phyloP scores from a whole-genome alignment of 2,888 invertebrate genomes.

The Chymomyza caudatula region DNA sequence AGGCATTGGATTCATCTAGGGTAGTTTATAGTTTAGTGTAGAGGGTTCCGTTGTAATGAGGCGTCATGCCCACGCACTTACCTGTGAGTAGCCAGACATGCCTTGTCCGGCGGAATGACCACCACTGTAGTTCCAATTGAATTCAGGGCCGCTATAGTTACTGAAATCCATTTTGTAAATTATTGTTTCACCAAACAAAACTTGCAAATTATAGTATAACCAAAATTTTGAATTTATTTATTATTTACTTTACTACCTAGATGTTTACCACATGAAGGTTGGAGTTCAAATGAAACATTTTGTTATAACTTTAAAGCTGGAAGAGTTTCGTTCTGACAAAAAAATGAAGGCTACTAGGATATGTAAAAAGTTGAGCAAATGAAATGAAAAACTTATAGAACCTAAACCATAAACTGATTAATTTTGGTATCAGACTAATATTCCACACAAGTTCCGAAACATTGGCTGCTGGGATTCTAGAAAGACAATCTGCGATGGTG shows the following conservation, averaged over 20 bases:
- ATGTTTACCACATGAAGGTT: constrained; percentile 23
- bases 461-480: too few species aligned
- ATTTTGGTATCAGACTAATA: too few species aligned
- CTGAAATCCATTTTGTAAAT: constrained; percentile 38
- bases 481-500: too few species aligned
- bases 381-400: too few species aligned
- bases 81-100: constrained; percentile 37
- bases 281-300: constrained; percentile 28
- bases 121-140: constrained; percentile 50
- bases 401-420: too few species aligned
- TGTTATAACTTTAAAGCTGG: neutral
- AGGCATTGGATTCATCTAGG: neutral
- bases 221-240: neutral
- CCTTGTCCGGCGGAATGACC: constrained; percentile 19
- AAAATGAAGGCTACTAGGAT: constrained; percentile 1
- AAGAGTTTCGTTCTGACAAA: neutral
- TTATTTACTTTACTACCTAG: constrained; percentile 15
- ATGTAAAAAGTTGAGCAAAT: too few species aligned
- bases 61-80: too few species aligned
- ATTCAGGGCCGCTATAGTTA: constrained; percentile 41
- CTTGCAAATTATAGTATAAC: too few species aligned
- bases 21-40: neutral
- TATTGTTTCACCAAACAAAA: constrained; percentile 10
- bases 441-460: too few species aligned
- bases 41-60: neutral